Evolutionary conservation across 2,888 invertebrate genomes (phyloP), one percentile per base, ranked within the genome.

Genomic region (Stenoptilia bipunctidactyla): DNA sequence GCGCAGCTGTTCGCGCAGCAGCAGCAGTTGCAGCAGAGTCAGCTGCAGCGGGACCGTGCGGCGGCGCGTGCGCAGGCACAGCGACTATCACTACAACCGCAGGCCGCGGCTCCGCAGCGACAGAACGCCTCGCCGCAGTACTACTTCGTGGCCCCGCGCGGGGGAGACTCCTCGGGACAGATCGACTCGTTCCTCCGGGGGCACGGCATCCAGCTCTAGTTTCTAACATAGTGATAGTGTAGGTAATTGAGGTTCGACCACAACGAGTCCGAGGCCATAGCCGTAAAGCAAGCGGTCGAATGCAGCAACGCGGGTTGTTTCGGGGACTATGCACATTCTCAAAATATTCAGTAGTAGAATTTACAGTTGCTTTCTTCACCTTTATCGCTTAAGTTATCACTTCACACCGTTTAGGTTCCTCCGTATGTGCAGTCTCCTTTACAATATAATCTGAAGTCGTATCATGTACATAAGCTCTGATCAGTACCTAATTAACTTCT

Each of bases 141-240:
- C 67, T 89, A 88, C 66, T 89, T 87, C 64, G 80, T 88, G 25
- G 86, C 88, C 25, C 87, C 87, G 0, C 73, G 79, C 38, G 58
- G 65, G 0, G 56, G 30, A 9, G 4, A 60, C 25, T 87, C 90
- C 34, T 82, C 87, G 30, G 91, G 92, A 4, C 92, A 92, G 64
- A 92, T 93, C 56, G 92, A 92, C 63, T 90, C 92, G 41, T 93
- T 92, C 76, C 86, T 93, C 45, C 86, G 92, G 67, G 91, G 90
- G 41, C 89, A 89, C 64, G 88, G 88, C 61, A 87, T 89, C 56
- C 87, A 88, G 62, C 87, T 86, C 66, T 88, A 87, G 77, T 56
- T n/a, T 53, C 49, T 49, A 41, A 45, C 54, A 51, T n/a, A n/a
- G 55, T 51, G 54, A 48, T 56, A 66, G 65, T 58, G 59, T 73